These are phyloP conservation scores for Urocyon cinereoargenteus DNA, from an alignment of 2,797 vertebrate genomes.

Conservation along the genomic window DNA sequence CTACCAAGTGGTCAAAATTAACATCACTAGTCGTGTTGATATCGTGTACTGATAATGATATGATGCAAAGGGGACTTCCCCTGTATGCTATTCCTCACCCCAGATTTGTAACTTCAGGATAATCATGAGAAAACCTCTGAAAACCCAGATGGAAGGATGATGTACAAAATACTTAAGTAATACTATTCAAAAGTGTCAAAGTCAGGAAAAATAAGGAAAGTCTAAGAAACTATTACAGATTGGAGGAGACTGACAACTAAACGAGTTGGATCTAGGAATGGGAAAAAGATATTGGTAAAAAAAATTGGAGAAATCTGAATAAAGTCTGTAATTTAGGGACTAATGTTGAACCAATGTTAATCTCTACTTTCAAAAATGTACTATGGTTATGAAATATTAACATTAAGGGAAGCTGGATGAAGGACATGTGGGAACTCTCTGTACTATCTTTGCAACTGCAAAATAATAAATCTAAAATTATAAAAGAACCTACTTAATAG, in stretches of 20 bases:
- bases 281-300: neutral
- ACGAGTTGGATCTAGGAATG: neutral
- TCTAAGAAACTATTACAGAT: neutral
- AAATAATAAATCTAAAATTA: neutral
- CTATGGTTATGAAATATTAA: neutral
- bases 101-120: neutral
- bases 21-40: neutral
- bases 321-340: neutral
- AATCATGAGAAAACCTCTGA: neutral
- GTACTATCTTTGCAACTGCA: neutral
- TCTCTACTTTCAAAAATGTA: neutral
- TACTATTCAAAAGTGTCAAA: neutral
- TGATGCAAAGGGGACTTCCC: neutral
- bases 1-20: neutral
- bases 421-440: neutral
- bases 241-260: neutral
- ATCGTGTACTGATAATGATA: neutral
- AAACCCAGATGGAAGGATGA: neutral
- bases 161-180: neutral
- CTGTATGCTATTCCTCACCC: neutral
- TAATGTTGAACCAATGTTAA: neutral
- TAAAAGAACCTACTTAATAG: neutral
- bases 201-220: neutral
- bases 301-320: neutral
- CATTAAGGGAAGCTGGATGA: neutral